Evolutionary conservation across 1,140 invertebrate species (phyloP).

Genomic region (Riptortus pedestris): DNA sequence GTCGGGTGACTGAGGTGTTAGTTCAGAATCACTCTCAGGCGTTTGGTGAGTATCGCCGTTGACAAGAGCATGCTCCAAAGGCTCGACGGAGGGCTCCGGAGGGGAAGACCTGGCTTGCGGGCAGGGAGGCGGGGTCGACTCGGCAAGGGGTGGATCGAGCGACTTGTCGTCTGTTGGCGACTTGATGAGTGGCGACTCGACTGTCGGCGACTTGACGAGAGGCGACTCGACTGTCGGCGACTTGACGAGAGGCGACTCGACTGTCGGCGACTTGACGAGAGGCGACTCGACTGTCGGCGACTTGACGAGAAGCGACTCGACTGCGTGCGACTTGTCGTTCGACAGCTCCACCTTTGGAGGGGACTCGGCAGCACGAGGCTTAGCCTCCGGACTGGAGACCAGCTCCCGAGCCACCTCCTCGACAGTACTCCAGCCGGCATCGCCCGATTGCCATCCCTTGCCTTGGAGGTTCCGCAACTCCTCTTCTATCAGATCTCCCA

Average conservation of each 20-base stretch:
- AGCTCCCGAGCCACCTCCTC: slow-evolving; percentile 27
- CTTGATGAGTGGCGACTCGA: background rate
- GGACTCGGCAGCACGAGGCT: background rate
- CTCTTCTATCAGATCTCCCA: background rate
- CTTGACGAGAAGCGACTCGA: background rate
- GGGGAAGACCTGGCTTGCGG: background rate
- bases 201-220: background rate
- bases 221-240: background rate
- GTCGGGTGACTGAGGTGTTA: background rate
- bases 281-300: background rate
- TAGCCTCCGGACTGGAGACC: background rate
- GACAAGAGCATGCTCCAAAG: background rate
- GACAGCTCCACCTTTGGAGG: background rate
- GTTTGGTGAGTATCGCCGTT: background rate
- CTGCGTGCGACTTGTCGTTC: background rate
- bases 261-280: background rate
- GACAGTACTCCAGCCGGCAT: slow-evolving; percentile 29
- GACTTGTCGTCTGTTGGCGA: background rate
- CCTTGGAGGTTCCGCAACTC: background rate
- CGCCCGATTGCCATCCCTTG: background rate
- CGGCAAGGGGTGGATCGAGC: background rate
- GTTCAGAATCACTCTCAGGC: no score
- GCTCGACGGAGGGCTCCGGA: no score
- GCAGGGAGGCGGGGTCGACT: background rate
- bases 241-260: background rate